Conservation (phyloP, 2,113 vertebrate species). For the Anoplopoma fimbria region DNA sequence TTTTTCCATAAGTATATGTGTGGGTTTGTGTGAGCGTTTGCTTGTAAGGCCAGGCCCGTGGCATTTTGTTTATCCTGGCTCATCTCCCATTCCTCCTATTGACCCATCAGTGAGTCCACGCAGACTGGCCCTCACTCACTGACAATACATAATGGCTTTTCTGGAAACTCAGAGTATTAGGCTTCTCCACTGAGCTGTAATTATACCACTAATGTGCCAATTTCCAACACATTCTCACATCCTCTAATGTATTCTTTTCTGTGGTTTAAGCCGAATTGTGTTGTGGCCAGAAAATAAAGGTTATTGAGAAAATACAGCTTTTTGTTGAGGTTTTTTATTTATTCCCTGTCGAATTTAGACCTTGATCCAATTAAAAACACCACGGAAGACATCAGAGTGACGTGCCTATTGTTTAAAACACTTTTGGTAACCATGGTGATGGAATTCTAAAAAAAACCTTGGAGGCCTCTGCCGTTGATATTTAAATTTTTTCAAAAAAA, state of each 20-base stretch:
- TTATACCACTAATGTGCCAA: slow-evolving; percentile 60
- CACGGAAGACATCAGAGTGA: slow-evolving; percentile 23
- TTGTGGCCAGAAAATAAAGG: slow-evolving; percentile 7
- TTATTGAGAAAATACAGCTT: slow-evolving; percentile 17
- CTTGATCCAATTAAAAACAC: background rate
- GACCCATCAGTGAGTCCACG: slow-evolving; percentile 51
- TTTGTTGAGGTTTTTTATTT: background rate
- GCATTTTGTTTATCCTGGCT: slow-evolving; percentile 54
- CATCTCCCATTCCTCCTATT: slow-evolving; percentile 49
- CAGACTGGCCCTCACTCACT: slow-evolving; percentile 36
- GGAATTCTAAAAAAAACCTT: slow-evolving; percentile 44
- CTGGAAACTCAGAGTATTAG: slow-evolving; percentile 49
- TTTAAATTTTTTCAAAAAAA: slow-evolving; percentile 50
- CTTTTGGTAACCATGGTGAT: slow-evolving; percentile 51
- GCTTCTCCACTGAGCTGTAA: slow-evolving; percentile 60
- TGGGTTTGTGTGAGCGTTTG: slow-evolving; percentile 14
- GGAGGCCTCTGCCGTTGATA: slow-evolving; percentile 53
- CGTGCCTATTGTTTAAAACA: slow-evolving; percentile 26
- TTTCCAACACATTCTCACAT: slow-evolving; percentile 41
- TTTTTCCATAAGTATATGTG: slow-evolving; percentile 46
- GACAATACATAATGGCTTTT: slow-evolving; percentile 63
- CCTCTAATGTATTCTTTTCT: slow-evolving; percentile 44
- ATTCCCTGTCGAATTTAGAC: slow-evolving; percentile 25
- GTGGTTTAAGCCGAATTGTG: slow-evolving; percentile 29
- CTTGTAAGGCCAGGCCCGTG: slow-evolving; percentile 26